Base-by-base conservation (phyloP, 2,888 invertebrate species). In the Chorisops tibialis region DNA sequence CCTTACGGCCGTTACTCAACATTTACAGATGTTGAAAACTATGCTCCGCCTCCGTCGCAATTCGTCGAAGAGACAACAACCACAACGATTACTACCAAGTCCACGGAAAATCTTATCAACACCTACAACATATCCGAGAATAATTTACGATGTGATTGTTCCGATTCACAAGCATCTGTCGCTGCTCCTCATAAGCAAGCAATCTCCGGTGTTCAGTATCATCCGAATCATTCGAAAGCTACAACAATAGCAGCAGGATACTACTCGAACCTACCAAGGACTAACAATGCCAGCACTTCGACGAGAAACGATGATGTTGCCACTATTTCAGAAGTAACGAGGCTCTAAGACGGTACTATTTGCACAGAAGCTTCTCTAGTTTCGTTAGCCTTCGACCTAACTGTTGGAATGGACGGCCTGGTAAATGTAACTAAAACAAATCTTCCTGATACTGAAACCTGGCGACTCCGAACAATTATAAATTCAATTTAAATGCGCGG, bases 91-190 rank as follows among this genome's bases (percentile, higher is more conserved):
- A 77, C 89, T 0, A 90, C 88, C 1, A 91, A 92, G 74, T 91
- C 91, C 0, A 90, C 91, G 0, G 91, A 92, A 75, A 91, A 88
- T 72, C 80, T 92, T 18, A 82, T 88, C 45, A 83, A 86, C 16
- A 82, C 87, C 2, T 85, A 86, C 67, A 82, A 82, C 50, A 81
- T 85, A 1, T 82, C 86, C 0, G 88, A 89, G 70, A 85, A 85
- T 2, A 85, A 86, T 70, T 74, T 86, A 5, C 87, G 87, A 60
- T 89, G 89, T 73, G 90, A 90, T 64, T 89, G 89, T 71, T 79
- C 84, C 12, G 88, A 65, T 73, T 71, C 50, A 11, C 50, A 56
- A 43, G 39, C 16, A 45, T 11, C 50, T 21, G 3, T 52, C 11
- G 9, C 30, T 9, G 30, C 30, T 30, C 30, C 30, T 30, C 35